Evolutionary conservation across 2,113 vertebrate species (phyloP).

Genomic region (Plecturocebus donacophilus): DNA sequence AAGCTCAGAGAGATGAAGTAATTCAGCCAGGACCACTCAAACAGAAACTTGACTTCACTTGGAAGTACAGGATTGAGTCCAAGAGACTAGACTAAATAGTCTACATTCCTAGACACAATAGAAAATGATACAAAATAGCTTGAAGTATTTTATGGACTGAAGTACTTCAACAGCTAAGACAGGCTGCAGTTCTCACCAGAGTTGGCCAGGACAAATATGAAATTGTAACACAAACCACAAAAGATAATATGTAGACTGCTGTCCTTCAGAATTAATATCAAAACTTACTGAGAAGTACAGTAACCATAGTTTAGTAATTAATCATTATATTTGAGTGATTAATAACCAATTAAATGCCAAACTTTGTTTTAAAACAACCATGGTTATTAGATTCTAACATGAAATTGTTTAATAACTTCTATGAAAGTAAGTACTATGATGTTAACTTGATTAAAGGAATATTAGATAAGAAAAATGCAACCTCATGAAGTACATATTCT

Average conservation of each 20-base stretch:
- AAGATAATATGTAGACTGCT: not conserved
- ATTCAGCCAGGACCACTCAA: slow-evolving; percentile 6
- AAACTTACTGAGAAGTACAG: not conserved
- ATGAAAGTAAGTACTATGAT: not conserved
- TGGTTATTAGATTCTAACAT: not conserved
- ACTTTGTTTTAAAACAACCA: not conserved
- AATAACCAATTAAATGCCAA: not conserved
- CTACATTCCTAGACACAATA: slow-evolving; percentile 42
- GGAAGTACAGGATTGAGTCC: not conserved
- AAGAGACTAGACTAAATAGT: slow-evolving; percentile 40
- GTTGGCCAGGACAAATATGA: not conserved
- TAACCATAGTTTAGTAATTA: not conserved
- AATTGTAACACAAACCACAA: slow-evolving; percentile 3
- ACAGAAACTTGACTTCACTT: slow-evolving; percentile 20
- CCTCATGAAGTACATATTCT: not conserved
- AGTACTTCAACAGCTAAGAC: slow-evolving; percentile 29
- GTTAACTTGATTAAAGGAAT: not conserved
- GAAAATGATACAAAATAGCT: slow-evolving; percentile 53
- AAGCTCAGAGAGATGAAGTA: not conserved
- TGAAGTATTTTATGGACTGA: not conserved
- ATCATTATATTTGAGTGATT: not conserved
- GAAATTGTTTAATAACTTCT: not conserved
- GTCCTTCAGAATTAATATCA: not conserved
- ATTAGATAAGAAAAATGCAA: not conserved
- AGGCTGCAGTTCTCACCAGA: not conserved